Conservation (phyloP, 2,888 invertebrate species). For the Pterostichus madidus region DNA sequence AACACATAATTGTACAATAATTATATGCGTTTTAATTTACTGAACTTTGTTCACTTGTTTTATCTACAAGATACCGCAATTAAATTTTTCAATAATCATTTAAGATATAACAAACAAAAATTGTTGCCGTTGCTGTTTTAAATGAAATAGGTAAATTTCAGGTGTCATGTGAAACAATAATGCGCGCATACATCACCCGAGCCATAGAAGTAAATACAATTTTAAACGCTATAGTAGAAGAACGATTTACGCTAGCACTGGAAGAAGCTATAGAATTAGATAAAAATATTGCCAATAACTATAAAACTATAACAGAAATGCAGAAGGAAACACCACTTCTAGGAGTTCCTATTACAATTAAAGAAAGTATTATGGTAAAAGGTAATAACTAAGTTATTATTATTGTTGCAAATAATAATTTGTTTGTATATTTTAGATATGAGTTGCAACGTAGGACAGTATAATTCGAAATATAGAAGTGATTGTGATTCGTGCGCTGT, state of each 20-base stretch:
- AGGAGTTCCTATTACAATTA: slow-evolving; percentile 92
- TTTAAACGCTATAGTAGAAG: slow-evolving; percentile 89
- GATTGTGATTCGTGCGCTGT: slow-evolving; percentile 84
- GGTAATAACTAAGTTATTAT: slow-evolving; percentile 77
- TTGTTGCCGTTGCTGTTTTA: too few species aligned
- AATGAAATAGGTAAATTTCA: too few species aligned
- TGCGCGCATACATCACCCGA: slow-evolving; percentile 86
- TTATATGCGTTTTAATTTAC: too few species aligned
- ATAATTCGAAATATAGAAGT: slow-evolving; percentile 77
- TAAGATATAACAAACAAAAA: too few species aligned
- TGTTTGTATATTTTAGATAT: slow-evolving; percentile 78
- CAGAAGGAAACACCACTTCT: slow-evolving; percentile 86
- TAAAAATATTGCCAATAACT: slow-evolving; percentile 81
- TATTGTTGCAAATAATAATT: background rate
- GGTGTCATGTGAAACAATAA: slow-evolving; percentile 86
- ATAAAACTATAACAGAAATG: slow-evolving; percentile 81
- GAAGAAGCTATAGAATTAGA: slow-evolving; percentile 88
- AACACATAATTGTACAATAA: too few species aligned
- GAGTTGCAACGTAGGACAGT: slow-evolving; percentile 85
- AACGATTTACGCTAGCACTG: slow-evolving; percentile 87
- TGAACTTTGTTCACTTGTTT: background rate
- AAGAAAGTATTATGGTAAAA: slow-evolving; percentile 89
- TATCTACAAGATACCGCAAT: too few species aligned
- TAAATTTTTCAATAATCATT: too few species aligned
- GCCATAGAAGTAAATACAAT: slow-evolving; percentile 88